Conservation (phyloP, 1,140 invertebrate genomes). For the Penaeus vannamei region DNA sequence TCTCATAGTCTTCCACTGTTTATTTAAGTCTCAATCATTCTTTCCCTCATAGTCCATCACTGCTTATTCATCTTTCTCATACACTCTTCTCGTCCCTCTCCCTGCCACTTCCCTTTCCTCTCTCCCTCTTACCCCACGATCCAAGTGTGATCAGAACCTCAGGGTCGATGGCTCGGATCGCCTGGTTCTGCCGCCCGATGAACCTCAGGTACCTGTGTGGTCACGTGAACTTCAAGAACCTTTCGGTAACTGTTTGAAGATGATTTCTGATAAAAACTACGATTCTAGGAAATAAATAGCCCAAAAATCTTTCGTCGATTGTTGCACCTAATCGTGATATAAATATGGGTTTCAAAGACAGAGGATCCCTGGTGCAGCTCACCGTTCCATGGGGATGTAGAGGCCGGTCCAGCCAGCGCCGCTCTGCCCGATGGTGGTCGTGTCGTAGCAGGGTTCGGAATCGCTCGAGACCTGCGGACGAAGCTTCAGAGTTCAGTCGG, state of each 20-base stretch:
- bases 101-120: no score
- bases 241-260: no score
- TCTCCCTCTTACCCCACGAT: slow-evolving; percentile 69
- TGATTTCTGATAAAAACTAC: no score
- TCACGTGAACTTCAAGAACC: neutral
- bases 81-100: no score
- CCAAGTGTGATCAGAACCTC: slow-evolving; percentile 72
- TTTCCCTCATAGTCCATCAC: no score
- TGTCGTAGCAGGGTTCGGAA: slow-evolving; percentile 71
- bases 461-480: slow-evolving; percentile 66
- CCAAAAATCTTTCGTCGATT: no score
- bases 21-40: no score
- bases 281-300: no score
- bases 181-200: slow-evolving; percentile 72
- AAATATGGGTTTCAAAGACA: no score
- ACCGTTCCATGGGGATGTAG: slow-evolving; percentile 67
- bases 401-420: slow-evolving; percentile 72
- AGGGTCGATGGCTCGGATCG: slow-evolving; percentile 71
- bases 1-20: no score
- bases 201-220: slow-evolving; percentile 69
- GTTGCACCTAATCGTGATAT: no score
- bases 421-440: slow-evolving; percentile 67
- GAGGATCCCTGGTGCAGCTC: neutral
- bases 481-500: neutral
- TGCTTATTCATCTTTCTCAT: no score